phyloP scores from a whole-genome alignment of 1,140 invertebrate genomes.

The Platyscapa corneri region DNA sequence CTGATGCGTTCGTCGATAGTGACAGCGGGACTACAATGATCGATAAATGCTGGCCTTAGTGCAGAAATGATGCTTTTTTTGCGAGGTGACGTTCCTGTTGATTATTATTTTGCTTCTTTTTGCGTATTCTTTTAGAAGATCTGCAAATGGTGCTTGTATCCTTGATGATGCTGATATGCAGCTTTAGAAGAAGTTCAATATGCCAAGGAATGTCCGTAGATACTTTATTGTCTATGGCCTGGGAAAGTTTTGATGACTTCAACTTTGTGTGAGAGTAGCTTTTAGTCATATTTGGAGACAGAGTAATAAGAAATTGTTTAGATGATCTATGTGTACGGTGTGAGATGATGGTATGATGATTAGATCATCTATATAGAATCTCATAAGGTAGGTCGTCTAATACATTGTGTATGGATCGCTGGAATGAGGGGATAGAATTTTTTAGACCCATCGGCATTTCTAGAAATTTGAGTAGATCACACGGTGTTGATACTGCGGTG shows the following conservation, averaged over 20 bases:
- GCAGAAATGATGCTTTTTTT: not conserved
- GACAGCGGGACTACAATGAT: not conserved
- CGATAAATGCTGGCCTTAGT: not conserved
- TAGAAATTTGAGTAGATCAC: not conserved
- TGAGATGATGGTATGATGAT: not conserved
- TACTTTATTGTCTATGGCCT: not conserved
- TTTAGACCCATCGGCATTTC: constrained; percentile 58
- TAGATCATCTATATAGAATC: not conserved
- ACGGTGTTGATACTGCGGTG: constrained; percentile 58
- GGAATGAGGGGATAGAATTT: not conserved
- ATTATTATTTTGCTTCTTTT: not conserved
- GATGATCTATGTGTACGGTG: not conserved
- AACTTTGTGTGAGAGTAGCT: not conserved
- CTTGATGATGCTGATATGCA: not conserved
- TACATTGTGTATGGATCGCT: not conserved
- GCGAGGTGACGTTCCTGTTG: not conserved
- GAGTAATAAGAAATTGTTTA: not conserved
- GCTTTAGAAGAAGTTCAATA: not conserved
- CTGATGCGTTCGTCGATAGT: not conserved
- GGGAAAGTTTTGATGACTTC: not conserved
- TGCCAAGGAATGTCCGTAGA: not conserved
- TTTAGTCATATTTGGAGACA: not conserved
- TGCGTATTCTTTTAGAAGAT: not conserved
- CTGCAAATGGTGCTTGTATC: not conserved
- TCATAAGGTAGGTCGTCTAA: not conserved